Evolutionary conservation across 2,797 vertebrate genomes (phyloP).

Genomic region (Thamnophis elegans): DNA sequence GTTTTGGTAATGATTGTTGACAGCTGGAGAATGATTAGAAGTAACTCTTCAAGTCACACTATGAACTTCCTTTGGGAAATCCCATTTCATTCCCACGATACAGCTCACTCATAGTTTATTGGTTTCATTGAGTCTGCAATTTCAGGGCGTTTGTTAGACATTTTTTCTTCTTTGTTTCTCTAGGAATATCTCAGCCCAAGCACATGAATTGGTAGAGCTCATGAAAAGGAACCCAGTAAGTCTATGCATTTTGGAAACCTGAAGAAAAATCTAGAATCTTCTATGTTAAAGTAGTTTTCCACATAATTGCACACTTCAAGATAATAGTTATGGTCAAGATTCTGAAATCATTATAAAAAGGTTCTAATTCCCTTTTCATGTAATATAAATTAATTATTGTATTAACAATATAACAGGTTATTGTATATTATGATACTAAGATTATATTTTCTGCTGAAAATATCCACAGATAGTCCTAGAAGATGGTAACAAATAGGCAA

Average conservation of each 20-base stretch:
- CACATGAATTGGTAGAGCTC: constrained; percentile 71
- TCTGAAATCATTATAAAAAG: not conserved
- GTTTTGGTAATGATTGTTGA: not conserved
- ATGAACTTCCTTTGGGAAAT: not conserved
- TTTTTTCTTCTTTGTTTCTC: constrained; percentile 18
- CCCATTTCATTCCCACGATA: not conserved
- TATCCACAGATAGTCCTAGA: not conserved
- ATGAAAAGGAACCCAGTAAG: constrained; percentile 83
- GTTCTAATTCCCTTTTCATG: not conserved
- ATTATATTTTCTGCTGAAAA: not conserved
- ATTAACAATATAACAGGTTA: not conserved
- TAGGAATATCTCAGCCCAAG: constrained; percentile 84
- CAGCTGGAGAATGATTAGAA: not conserved
- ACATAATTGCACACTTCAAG: not conserved
- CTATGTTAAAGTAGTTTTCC: not conserved
- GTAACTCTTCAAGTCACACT: not conserved
- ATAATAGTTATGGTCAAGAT: not conserved
- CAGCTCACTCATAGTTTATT: not conserved
- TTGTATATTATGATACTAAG: not conserved
- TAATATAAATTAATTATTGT: not conserved
- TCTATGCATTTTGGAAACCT: constrained; percentile 16
- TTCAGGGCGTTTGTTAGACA: not conserved
- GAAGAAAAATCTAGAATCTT: not conserved
- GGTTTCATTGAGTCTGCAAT: not conserved
- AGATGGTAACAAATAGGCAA: not conserved